Base-by-base conservation (phyloP, 2,113 vertebrate genomes). In the Galeopterus variegatus region DNA sequence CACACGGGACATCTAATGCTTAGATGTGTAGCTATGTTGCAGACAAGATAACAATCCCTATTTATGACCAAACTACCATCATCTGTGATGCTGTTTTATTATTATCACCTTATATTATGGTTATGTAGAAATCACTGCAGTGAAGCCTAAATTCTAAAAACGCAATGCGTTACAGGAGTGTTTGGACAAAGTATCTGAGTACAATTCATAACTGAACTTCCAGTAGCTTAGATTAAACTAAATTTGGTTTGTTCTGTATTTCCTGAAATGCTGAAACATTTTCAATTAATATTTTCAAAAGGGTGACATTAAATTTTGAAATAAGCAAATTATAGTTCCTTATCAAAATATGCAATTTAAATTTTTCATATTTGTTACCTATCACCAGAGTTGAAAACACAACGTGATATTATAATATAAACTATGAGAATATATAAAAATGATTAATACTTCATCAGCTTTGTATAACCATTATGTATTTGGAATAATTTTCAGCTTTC, bases 401-500 rank as follows among this genome's bases (percentile, higher is more conserved):
- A 82, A 48, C 36, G 75, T 70, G 76, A 77, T 48, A 81, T 70
- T 60, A 75, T 23, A 94, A 93, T 80, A 86, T 56, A 86, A 72
- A 81, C 24, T 88, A 45, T 73, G 50, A 80, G 77, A 88, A 65
- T 89, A 80, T 67, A 58, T 89, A 82, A 88, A 95, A 91, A 87
- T 88, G 33, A 96, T 93, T 77, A 96, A 72, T 76, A 94, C 94
- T 97, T 97, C 88, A 90, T 69, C 76, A 94, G 96, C 93, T 98
- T 93, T 96, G 91, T 84, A 93, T 88, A 97, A 94, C 88, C 67
- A 91, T 94, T 98, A 97, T 92, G 98, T 98, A 96, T 6, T 97
- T 76, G 90, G 97, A 98, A 94, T 97, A 98, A 97, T 98, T 97
- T 97, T 97, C 96, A 76, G 75, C 97, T 96, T 95, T 87, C 95